Conservation (phyloP, 2,888 invertebrate species). For the Timandra comae region DNA sequence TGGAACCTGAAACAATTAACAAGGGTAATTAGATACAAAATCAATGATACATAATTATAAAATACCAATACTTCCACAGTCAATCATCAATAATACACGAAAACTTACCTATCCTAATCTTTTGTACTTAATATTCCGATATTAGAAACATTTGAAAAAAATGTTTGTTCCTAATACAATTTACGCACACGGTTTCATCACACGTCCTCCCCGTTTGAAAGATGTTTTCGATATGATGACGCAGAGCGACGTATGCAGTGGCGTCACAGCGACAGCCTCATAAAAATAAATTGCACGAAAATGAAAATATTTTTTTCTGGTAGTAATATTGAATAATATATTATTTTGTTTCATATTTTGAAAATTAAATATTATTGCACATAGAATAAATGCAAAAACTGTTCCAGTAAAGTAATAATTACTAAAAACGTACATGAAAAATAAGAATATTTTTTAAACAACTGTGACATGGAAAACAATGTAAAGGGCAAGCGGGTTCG, state of each 20-base stretch:
- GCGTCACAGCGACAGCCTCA: conserved; percentile 50
- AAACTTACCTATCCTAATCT: conserved; percentile 66
- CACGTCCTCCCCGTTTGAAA: conserved; percentile 67
- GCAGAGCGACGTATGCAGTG: conserved; percentile 56
- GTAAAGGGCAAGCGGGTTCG: no score
- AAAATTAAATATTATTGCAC: conserved; percentile 19
- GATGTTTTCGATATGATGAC: conserved; percentile 66
- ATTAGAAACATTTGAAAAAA: conserved; percentile 69
- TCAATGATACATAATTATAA: no score
- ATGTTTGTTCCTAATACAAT: conserved; percentile 47
- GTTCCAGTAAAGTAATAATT: no score
- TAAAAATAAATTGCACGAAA: conserved; percentile 39
- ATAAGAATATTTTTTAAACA: no score
- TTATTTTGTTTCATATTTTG: no score
- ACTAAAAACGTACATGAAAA: no score
- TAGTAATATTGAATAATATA: no score
- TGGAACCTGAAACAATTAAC: conserved; percentile 54
- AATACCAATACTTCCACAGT: no score
- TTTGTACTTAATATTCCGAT: conserved; percentile 70
- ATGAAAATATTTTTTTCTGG: neutral
- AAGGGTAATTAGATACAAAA: no score
- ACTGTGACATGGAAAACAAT: no score
- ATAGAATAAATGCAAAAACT: conserved; percentile 1
- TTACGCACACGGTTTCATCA: conserved; percentile 42
- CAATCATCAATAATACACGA: neutral